Conservation (phyloP, 2,113 vertebrate genomes). For the Zingel zingel region DNA sequence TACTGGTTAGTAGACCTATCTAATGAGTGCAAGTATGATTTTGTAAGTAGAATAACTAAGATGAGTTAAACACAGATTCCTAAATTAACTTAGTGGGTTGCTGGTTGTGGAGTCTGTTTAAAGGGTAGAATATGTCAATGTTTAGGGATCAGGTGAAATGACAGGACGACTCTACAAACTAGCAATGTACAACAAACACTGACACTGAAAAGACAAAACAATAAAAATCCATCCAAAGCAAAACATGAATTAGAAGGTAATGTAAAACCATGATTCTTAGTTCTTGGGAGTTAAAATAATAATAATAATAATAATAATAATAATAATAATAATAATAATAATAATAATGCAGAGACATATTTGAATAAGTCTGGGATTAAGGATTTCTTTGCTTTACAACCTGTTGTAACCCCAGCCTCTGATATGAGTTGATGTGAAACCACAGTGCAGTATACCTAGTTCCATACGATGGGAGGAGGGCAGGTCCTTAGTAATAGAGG, state of each 20-base stretch:
- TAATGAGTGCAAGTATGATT: constrained; percentile 26
- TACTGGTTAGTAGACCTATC: constrained; percentile 22
- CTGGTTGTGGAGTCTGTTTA: constrained; percentile 31
- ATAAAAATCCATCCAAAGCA: constrained; percentile 22
- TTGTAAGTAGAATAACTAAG: constrained; percentile 16
- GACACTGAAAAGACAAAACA: constrained; percentile 48
- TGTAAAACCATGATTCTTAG: background rate
- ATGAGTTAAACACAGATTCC: constrained; percentile 4
- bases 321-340: background rate
- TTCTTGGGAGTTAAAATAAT: constrained; percentile 3
- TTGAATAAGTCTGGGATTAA: background rate
- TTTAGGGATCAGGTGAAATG: constrained; percentile 63
- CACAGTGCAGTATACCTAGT: constrained; percentile 85
- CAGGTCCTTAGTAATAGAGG: constrained; percentile 90
- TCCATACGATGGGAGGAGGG: constrained; percentile 94
- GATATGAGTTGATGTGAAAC: constrained; percentile 21
- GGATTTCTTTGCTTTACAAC: constrained; percentile 6
- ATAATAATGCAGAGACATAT: constrained; percentile 14
- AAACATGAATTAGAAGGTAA: background rate
- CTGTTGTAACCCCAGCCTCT: background rate
- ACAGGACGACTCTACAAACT: constrained; percentile 53
- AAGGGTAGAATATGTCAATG: constrained; percentile 11
- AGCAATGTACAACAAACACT: constrained; percentile 36
- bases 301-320: background rate
- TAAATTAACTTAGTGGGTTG: background rate